Evolutionary conservation across 2,888 invertebrate species (phyloP).

Genomic region (Brachypterus glaber): DNA sequence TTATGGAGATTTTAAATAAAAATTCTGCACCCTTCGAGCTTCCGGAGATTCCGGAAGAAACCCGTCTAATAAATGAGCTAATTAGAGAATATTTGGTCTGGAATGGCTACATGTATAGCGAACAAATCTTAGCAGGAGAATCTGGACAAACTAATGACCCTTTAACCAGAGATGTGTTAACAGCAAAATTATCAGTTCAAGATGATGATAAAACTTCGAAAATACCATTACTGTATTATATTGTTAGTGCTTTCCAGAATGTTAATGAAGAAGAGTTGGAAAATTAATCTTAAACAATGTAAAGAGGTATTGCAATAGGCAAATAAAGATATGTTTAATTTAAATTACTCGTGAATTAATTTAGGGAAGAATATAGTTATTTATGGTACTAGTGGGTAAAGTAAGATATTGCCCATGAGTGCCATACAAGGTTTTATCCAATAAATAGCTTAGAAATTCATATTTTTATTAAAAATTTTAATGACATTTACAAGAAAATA

Average conservation of each 20-base stretch:
- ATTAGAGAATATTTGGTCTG: conserved; percentile 59
- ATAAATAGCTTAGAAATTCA: no score
- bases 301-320: no score
- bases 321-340: no score
- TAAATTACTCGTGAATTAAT: no score
- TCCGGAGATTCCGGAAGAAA: conserved; percentile 37
- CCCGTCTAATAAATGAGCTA: conserved; percentile 52
- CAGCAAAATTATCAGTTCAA: neutral
- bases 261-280: neutral
- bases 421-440: no score
- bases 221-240: conserved; percentile 2
- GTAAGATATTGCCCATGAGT: no score
- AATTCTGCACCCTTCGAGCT: conserved; percentile 27
- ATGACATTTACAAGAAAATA: no score
- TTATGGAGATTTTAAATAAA: conserved; percentile 37
- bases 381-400: no score
- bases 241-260: conserved; percentile 3
- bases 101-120: conserved; percentile 60
- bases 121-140: conserved; percentile 25
- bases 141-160: conserved; percentile 1
- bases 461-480: no score
- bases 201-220: conserved; percentile 1
- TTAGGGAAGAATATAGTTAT: no score
- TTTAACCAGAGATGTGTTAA: neutral
- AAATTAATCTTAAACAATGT: no score